Evolutionary conservation across 2,888 invertebrate genomes (phyloP).

Genomic region (Parnassius smintheus): DNA sequence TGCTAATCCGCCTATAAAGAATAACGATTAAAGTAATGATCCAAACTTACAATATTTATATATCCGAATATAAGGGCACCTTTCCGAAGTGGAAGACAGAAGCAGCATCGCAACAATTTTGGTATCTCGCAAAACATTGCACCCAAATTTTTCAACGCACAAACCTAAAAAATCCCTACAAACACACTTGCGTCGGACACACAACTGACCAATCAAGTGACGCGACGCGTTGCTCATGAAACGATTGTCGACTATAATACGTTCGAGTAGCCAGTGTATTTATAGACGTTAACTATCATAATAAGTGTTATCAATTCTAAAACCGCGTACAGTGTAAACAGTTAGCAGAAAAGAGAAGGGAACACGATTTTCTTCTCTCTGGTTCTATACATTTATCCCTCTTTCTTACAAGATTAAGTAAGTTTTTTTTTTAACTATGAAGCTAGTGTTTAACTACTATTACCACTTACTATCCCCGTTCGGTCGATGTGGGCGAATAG

Average conservation of each 20-base stretch:
- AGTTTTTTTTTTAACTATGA: too few species aligned
- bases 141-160: background rate
- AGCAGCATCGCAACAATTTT: slow-evolving; percentile 56
- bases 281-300: slow-evolving; percentile 1
- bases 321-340: too few species aligned
- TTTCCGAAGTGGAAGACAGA: slow-evolving; percentile 61
- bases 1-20: too few species aligned
- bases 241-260: background rate
- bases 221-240: background rate
- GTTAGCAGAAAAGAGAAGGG: too few species aligned
- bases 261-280: background rate
- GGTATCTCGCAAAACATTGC: slow-evolving; percentile 63
- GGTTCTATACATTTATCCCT: too few species aligned
- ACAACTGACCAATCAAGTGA: slow-evolving; percentile 6
- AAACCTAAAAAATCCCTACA: background rate
- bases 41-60: slow-evolving; percentile 56
- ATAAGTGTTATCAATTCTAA: too few species aligned
- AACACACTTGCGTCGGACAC: background rate
- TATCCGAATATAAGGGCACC: slow-evolving; percentile 62
- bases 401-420: too few species aligned
- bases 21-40: too few species aligned
- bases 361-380: too few species aligned
- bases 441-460: too few species aligned
- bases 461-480: too few species aligned
- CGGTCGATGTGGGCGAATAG: too few species aligned